Percentiles rank a stretch among this genome's conserved stretches.
Conservation (phyloP, 2,888 invertebrate genomes). For the Laothoe populi region DNA sequence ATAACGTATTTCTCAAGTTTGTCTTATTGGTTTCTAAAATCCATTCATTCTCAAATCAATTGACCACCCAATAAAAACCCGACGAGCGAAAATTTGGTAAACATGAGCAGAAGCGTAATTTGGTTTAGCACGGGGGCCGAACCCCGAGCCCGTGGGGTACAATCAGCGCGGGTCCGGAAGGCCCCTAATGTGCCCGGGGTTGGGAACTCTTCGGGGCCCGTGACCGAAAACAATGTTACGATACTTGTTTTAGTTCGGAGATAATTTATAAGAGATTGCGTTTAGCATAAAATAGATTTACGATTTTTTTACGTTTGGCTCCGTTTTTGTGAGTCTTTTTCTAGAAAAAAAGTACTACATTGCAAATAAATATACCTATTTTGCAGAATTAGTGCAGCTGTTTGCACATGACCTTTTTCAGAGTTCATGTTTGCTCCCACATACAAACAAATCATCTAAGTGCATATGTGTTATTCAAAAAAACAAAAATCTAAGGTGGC, state of each 20-base stretch:
- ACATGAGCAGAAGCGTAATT: conserved; percentile 24
- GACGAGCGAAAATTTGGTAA: conserved; percentile 11
- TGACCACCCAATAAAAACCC: conserved; percentile 18
- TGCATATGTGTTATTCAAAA: no score
- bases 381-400: no score
- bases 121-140: conserved; percentile 18
- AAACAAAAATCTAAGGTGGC: no score
- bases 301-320: no score
- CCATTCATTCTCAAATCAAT: neutral
- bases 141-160: conserved; percentile 36
- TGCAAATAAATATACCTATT: no score
- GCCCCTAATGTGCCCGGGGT: conserved; percentile 46
- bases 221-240: conserved; percentile 57
- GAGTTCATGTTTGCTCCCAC: no score
- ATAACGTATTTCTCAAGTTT: no score
- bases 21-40: neutral
- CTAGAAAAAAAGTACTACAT: no score
- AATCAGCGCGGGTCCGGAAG: conserved; percentile 51
- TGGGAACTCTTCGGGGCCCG: conserved; percentile 48
- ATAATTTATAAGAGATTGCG: conserved; percentile 31
- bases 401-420: no score
- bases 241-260: conserved; percentile 34
- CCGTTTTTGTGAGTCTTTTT: no score
- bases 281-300: no score
- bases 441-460: no score